phyloP scores from a whole-genome alignment of 2,113 vertebrate genomes.

The Tetrao urogallus region DNA sequence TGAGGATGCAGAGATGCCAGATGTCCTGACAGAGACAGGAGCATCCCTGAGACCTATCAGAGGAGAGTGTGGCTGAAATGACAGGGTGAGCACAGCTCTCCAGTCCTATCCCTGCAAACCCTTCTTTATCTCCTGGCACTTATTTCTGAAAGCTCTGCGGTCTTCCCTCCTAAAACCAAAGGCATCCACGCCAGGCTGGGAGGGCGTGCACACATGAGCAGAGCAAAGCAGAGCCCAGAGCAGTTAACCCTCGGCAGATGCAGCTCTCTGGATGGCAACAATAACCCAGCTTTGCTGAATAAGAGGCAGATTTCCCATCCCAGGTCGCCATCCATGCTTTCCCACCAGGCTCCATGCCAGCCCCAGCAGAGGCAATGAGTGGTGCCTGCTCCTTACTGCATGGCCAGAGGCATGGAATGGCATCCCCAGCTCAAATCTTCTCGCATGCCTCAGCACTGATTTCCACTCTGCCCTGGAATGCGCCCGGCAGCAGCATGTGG shows the following conservation, averaged over 20 bases:
- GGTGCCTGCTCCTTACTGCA: not conserved
- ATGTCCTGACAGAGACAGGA: not conserved
- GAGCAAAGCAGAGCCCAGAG: not conserved
- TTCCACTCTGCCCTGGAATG: constrained; percentile 73
- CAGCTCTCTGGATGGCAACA: not conserved
- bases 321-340: not conserved
- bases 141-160: constrained; percentile 69
- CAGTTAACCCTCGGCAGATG: not conserved
- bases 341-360: not conserved
- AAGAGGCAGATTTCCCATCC: not conserved
- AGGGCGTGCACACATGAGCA: not conserved
- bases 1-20: not conserved
- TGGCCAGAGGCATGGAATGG: constrained; percentile 24
- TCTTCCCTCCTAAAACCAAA: constrained; percentile 62
- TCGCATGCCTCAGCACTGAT: constrained; percentile 56
- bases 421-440: constrained; percentile 53
- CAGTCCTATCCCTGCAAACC: not conserved
- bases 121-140: constrained; percentile 57
- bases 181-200: not conserved
- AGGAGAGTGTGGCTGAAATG: not conserved
- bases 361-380: not conserved
- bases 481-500: constrained; percentile 70
- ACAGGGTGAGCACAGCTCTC: not conserved
- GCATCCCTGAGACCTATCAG: not conserved
- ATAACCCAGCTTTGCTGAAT: not conserved